Conservation (phyloP, 1,140 invertebrate genomes). For the Sinonovacula constricta region DNA sequence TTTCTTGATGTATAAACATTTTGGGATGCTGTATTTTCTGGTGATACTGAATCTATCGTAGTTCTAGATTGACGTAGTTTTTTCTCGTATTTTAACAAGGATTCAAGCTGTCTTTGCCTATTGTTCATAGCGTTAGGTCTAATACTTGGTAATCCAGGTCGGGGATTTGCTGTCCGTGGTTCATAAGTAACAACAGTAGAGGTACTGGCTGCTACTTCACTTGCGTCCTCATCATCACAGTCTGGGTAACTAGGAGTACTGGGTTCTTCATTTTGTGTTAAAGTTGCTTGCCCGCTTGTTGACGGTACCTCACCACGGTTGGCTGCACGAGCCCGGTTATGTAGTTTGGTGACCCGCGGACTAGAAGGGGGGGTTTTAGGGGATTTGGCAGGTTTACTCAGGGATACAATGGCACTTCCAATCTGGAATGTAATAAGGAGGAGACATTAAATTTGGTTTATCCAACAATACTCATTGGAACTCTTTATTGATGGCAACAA, state of each 20-base stretch:
- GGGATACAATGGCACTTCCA: slow-evolving; percentile 83
- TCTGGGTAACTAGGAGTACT: too few species aligned
- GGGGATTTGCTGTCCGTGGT: slow-evolving; percentile 41
- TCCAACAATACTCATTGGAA: too few species aligned
- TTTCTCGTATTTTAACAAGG: slow-evolving; percentile 82
- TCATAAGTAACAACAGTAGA: too few species aligned
- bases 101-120: slow-evolving; percentile 83
- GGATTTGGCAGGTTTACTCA: slow-evolving; percentile 79
- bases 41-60: neutral
- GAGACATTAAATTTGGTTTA: too few species aligned
- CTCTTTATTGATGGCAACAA: too few species aligned
- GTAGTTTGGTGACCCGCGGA: neutral
- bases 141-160: slow-evolving; percentile 72
- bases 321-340: too few species aligned
- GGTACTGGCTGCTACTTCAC: neutral
- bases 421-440: too few species aligned
- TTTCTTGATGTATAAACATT: neutral
- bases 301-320: too few species aligned
- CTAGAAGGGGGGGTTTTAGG: slow-evolving; percentile 6
- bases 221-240: too few species aligned
- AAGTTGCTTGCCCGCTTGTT: too few species aligned
- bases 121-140: slow-evolving; percentile 78
- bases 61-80: slow-evolving; percentile 71
- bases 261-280: too few species aligned
- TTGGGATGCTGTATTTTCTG: neutral